A percentile compares a stretch with the other conserved stretches of the same genome.
Conservation (phyloP, 2,113 vertebrate species). For the Lathamus discolor region DNA sequence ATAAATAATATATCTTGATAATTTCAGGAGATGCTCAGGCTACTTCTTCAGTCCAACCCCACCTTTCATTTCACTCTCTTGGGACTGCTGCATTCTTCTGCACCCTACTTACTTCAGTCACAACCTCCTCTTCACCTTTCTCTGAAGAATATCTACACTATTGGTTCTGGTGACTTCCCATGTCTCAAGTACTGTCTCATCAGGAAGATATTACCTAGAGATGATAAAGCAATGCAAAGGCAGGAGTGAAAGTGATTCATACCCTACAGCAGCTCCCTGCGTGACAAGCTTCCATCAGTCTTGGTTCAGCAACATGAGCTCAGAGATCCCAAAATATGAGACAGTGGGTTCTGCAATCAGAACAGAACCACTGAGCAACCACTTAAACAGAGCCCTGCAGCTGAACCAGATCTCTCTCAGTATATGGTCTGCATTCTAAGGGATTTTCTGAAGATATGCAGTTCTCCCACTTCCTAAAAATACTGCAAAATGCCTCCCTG, state of each 20-base stretch:
- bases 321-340: not conserved
- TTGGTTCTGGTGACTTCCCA: not conserved
- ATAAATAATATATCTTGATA: not conserved
- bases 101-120: not conserved
- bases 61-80: not conserved
- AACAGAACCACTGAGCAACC: not conserved
- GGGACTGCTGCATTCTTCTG: not conserved
- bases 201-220: not conserved
- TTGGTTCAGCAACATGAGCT: not conserved
- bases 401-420: not conserved
- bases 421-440: not conserved
- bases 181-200: not conserved
- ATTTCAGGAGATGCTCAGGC: not conserved
- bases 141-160: not conserved
- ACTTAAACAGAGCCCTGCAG: not conserved
- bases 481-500: not conserved
- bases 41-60: not conserved
- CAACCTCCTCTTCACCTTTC: fast-evolving
- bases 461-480: not conserved
- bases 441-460: not conserved
- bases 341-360: not conserved
- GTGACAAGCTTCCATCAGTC: not conserved
- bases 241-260: not conserved
- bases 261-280: not conserved
- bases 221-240: not conserved